Evolutionary conservation across 1,140 invertebrate species (phyloP).

Genomic region (Drosophila ananassae): DNA sequence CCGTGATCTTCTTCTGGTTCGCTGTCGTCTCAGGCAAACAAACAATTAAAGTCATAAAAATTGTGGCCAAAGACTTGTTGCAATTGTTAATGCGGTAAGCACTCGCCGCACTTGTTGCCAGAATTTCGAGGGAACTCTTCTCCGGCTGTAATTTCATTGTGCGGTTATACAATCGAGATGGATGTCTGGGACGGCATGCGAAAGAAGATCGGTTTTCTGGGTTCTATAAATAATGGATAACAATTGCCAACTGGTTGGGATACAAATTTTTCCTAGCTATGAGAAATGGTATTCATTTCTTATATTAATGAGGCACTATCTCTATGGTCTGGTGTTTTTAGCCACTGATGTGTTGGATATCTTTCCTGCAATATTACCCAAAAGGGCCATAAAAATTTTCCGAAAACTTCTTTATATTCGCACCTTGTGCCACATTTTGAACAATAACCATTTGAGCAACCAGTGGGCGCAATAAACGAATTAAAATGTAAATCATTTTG

Average conservation of each 20-base stretch:
- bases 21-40: constrained; percentile 46
- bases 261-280: constrained; percentile 3
- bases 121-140: constrained; percentile 15
- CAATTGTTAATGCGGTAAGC: constrained; percentile 55
- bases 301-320: neutral
- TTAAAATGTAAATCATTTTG: constrained; percentile 69
- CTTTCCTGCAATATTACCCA: neutral
- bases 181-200: constrained; percentile 32
- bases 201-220: constrained; percentile 37
- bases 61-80: constrained; percentile 55
- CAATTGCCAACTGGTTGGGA: constrained; percentile 30
- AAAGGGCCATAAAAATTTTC: neutral
- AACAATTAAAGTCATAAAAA: constrained; percentile 79
- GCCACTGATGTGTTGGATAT: neutral
- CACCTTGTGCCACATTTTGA: constrained; percentile 49
- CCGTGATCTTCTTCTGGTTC: constrained; percentile 28
- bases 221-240: constrained; percentile 33
- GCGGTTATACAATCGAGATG: constrained; percentile 57
- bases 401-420: constrained; percentile 1
- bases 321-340: neutral
- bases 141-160: constrained; percentile 25
- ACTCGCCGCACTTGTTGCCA: constrained; percentile 54
- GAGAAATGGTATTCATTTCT: constrained; percentile 22
- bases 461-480: constrained; percentile 40
- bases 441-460: constrained; percentile 32